These are phyloP conservation scores for Dendrolimus punctatus DNA, from an alignment of 1,140 invertebrate genomes.

Conservation along the genomic window DNA sequence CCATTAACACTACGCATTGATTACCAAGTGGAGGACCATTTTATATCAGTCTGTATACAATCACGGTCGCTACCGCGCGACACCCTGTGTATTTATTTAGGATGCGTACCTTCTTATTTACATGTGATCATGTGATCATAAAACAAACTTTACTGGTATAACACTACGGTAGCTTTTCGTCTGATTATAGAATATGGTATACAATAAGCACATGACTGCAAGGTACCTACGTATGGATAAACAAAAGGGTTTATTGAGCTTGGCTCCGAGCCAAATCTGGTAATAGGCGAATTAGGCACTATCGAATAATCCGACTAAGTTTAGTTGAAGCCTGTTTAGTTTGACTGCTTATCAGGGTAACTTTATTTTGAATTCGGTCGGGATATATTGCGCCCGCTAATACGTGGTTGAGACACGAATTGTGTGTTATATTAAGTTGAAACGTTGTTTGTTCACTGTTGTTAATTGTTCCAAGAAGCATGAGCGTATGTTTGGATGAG, in stretches of 20 bases:
- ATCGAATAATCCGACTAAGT: slow-evolving; percentile 29
- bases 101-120: slow-evolving; percentile 53
- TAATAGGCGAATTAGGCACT: slow-evolving; percentile 42
- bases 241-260: slow-evolving; percentile 58
- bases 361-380: slow-evolving; percentile 13
- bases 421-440: background rate
- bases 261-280: slow-evolving; percentile 55
- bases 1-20: background rate
- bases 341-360: slow-evolving; percentile 15
- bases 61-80: slow-evolving; percentile 34
- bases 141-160: slow-evolving; percentile 10
- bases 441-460: no score
- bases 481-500: no score
- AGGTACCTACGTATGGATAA: slow-evolving; percentile 17
- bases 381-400: no score
- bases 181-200: background rate
- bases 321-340: slow-evolving; percentile 5
- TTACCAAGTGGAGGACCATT: slow-evolving; percentile 16
- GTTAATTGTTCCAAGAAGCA: no score
- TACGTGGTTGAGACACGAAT: background rate
- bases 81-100: slow-evolving; percentile 60
- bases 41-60: slow-evolving; percentile 25
- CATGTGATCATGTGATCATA: slow-evolving; percentile 12
- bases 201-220: slow-evolving; percentile 17
- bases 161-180: background rate